These are phyloP conservation scores for Thalassophryne amazonica DNA, from an alignment of 2,797 vertebrate species.

Conservation along the genomic window DNA sequence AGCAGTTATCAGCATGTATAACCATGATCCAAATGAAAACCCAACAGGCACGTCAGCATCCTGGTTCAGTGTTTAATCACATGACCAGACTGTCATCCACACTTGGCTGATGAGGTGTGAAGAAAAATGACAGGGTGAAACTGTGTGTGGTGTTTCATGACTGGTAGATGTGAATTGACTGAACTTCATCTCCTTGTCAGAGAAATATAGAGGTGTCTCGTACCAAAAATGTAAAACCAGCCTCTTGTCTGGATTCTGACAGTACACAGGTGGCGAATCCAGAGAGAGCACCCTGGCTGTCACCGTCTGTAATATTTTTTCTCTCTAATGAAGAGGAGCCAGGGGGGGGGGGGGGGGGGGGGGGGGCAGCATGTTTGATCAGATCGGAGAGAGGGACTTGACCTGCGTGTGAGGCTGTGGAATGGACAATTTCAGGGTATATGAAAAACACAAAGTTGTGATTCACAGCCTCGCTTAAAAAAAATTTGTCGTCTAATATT, in stretches of 20 bases:
- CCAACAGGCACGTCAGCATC: too few relatives aligned
- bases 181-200: neutral
- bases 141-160: neutral
- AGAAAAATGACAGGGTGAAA: neutral
- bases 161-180: neutral
- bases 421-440: too few relatives aligned
- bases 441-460: too few relatives aligned
- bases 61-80: too few relatives aligned
- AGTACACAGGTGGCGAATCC: conserved; percentile 10
- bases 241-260: neutral
- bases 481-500: too few relatives aligned
- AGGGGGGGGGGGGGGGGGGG: neutral
- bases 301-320: neutral
- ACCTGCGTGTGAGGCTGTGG: too few relatives aligned
- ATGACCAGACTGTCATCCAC: too few relatives aligned
- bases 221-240: neutral
- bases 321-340: neutral
- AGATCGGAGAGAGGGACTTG: neutral
- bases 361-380: neutral
- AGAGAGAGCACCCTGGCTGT: neutral
- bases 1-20: too few relatives aligned
- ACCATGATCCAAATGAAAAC: too few relatives aligned
- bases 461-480: too few relatives aligned
- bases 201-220: neutral
- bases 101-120: neutral